A percentile compares a stretch with the other conserved stretches of the same genome.
phyloP scores from a whole-genome alignment of 2,888 invertebrate species.

The Yponomeuta sedellus region DNA sequence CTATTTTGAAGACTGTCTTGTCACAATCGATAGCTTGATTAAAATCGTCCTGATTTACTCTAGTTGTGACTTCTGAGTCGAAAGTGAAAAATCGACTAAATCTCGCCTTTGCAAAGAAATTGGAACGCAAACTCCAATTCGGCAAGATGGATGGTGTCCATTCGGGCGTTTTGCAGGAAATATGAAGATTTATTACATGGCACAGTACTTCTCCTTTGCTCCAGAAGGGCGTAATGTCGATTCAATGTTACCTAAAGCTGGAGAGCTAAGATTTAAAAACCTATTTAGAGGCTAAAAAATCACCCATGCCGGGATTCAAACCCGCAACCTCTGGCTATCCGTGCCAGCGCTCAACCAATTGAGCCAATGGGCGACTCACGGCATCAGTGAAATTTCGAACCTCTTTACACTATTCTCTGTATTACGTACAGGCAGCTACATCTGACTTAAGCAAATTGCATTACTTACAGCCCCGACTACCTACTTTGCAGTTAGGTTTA shows the following conservation, averaged over 20 bases:
- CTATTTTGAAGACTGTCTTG: not conserved
- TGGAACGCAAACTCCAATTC: conserved; percentile 49
- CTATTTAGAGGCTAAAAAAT: too few relatives aligned
- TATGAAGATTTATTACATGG: conserved; percentile 54
- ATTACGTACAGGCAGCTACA: too few relatives aligned
- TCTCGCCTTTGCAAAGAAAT: conserved; percentile 29
- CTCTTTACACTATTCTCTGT: too few relatives aligned
- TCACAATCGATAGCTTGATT: not conserved
- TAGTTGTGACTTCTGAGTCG: conserved; percentile 8
- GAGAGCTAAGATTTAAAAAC: too few relatives aligned
- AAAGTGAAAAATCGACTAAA: conserved; percentile 11
- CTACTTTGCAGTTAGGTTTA: too few relatives aligned
- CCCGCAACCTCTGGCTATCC: too few relatives aligned
- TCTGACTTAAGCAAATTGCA: too few relatives aligned
- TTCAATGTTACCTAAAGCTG: not conserved
- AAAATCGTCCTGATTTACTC: conserved; percentile 22
- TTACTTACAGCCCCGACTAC: too few relatives aligned
- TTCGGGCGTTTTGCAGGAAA: conserved; percentile 50
- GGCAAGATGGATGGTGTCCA: conserved; percentile 56
- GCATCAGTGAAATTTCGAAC: too few relatives aligned
- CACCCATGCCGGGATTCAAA: too few relatives aligned
- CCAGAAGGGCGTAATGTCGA: not conserved
- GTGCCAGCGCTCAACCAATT: too few relatives aligned
- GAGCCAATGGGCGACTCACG: too few relatives aligned
- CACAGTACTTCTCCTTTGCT: not conserved